A percentile compares a stretch with the other conserved stretches of the same genome.
These are phyloP conservation scores for Helostoma temminkii DNA, from an alignment of 2,797 vertebrate genomes.

Conservation along the genomic window DNA sequence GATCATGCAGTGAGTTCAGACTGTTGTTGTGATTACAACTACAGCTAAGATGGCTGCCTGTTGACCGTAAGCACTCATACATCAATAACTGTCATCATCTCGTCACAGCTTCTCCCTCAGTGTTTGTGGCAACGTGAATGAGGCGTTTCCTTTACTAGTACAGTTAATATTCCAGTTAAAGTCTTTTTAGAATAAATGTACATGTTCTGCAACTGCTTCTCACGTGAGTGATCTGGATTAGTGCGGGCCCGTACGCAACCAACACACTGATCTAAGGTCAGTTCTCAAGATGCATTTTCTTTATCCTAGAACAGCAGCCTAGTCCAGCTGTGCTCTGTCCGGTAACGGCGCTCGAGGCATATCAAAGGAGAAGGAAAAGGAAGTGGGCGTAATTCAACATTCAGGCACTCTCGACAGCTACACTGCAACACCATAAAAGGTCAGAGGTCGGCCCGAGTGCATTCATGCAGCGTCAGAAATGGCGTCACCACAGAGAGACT, in stretches of 20 bases:
- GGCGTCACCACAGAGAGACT: constrained; percentile 69
- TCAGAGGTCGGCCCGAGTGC: constrained; percentile 69
- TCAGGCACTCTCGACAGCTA: constrained; percentile 74
- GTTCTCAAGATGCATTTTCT: constrained; percentile 21
- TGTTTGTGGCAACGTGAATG: constrained; percentile 60
- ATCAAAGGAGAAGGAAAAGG: constrained; percentile 30
- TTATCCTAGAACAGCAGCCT: constrained; percentile 18
- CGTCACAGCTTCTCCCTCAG: constrained; percentile 43
- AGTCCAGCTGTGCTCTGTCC: constrained; percentile 55
- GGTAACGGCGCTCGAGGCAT: constrained; percentile 51
- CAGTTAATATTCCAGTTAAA: constrained; percentile 34
- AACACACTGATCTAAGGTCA: constrained; percentile 17
- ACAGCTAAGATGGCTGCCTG: constrained; percentile 66
- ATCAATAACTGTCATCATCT: constrained; percentile 48
- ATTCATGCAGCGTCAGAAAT: constrained; percentile 66
- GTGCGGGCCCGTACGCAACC: constrained; percentile 27
- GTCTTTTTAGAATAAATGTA: constrained; percentile 51
- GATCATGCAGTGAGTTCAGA: constrained; percentile 80
- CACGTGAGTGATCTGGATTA: constrained; percentile 33
- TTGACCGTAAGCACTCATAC: constrained; percentile 67
- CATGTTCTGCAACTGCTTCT: constrained; percentile 47
- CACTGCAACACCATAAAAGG: constrained; percentile 71
- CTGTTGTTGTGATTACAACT: constrained; percentile 62
- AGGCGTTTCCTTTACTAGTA: constrained; percentile 40
- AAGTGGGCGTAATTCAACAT: constrained; percentile 56